Conservation (phyloP, 2,797 vertebrate genomes). For the Oreonectes daqikongensis region DNA sequence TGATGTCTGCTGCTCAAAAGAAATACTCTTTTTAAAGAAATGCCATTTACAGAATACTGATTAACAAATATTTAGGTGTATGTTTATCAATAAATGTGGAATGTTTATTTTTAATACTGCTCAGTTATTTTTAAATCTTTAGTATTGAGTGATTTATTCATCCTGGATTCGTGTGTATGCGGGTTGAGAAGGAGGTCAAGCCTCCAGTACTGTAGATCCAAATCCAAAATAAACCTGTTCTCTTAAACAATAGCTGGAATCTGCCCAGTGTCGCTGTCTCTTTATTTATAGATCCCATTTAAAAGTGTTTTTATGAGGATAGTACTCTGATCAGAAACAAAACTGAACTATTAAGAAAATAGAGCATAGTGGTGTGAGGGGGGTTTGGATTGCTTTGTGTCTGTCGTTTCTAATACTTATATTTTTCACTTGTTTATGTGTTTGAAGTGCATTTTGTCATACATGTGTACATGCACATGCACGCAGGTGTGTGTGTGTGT, state of each 20-base stretch:
- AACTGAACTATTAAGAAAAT: background rate
- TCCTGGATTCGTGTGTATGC: background rate
- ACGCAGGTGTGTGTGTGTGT: constrained; percentile 19
- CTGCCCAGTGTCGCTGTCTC: background rate
- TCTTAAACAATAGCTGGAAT: background rate
- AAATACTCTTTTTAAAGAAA: too few relatives aligned
- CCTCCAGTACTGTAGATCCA: background rate
- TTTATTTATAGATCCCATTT: background rate
- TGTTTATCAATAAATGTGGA: too few relatives aligned
- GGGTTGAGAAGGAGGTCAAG: background rate
- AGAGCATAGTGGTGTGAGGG: too few relatives aligned
- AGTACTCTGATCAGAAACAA: background rate
- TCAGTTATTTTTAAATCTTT: background rate
- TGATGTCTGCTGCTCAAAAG: too few relatives aligned
- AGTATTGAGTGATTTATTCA: background rate
- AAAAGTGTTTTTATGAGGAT: background rate
- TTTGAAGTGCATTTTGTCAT: background rate
- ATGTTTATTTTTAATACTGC: background rate
- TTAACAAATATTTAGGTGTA: too few relatives aligned
- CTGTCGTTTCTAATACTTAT: background rate
- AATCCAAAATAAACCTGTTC: background rate
- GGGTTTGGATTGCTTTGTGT: too few relatives aligned
- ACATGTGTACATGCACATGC: constrained; percentile 7
- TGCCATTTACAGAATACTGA: too few relatives aligned
- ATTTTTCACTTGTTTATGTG: background rate